phyloP scores from a whole-genome alignment of 1,140 invertebrate genomes.

The Monomorium pharaonis region DNA sequence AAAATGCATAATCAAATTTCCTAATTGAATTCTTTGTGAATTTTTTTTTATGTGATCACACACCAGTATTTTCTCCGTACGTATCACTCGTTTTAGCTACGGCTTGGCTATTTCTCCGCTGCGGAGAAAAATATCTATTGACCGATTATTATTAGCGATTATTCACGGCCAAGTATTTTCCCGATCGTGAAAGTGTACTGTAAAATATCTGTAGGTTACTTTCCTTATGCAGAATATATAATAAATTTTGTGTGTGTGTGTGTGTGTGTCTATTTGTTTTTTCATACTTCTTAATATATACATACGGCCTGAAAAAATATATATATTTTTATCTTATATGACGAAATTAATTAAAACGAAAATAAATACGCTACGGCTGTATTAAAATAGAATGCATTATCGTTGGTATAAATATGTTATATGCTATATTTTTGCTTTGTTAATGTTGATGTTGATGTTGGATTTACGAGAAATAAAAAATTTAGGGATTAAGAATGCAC shows the following conservation, averaged over 20 bases:
- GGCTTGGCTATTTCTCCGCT: conserved; percentile 13
- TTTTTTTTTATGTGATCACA: conserved; percentile 14
- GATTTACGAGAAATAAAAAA: not conserved
- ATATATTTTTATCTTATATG: not conserved
- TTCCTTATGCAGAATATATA: not conserved
- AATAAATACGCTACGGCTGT: not conserved
- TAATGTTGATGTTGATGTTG: not conserved
- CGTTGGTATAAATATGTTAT: not conserved
- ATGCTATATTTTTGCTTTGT: not conserved
- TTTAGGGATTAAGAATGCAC: not conserved
- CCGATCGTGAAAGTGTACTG: not conserved
- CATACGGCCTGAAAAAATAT: not conserved
- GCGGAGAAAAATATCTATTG: conserved; percentile 48
- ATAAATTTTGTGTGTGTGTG: not conserved
- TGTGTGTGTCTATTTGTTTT: not conserved
- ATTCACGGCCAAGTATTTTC: conserved; percentile 35
- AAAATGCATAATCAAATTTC: conserved; percentile 18
- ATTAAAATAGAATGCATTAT: not conserved
- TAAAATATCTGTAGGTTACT: not conserved
- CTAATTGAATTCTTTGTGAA: conserved; percentile 33
- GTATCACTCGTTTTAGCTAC: conserved; percentile 7
- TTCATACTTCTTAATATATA: not conserved
- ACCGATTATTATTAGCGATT: conserved; percentile 47
- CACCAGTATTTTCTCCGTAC: not conserved
- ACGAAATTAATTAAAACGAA: conserved; percentile 16